Evolutionary conservation across 2,888 invertebrate species (phyloP).

Genomic region (Nomada flava): DNA sequence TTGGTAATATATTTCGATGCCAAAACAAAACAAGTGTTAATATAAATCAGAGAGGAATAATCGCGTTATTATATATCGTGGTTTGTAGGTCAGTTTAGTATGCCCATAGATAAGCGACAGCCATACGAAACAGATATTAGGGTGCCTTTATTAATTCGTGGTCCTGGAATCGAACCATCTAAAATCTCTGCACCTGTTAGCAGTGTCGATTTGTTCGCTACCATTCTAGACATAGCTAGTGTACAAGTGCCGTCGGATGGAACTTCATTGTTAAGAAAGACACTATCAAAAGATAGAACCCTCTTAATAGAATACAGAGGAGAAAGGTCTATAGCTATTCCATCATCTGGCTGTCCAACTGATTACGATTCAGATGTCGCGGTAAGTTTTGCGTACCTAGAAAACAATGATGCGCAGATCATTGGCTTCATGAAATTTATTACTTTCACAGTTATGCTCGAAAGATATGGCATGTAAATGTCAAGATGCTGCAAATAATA

Average conservation of each 20-base stretch:
- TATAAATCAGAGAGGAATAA: constrained; percentile 33
- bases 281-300: constrained; percentile 84
- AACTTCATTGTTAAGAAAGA: constrained; percentile 72
- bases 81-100: constrained; percentile 92
- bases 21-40: neutral
- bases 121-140: constrained; percentile 95
- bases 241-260: constrained; percentile 84
- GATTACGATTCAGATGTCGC: constrained; percentile 86
- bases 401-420: neutral
- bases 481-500: constrained; percentile 93
- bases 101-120: constrained; percentile 95
- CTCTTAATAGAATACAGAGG: constrained; percentile 94
- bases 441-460: constrained; percentile 87
- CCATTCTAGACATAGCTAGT: constrained; percentile 91
- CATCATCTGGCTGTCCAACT: constrained; percentile 88
- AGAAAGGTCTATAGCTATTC: constrained; percentile 87
- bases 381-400: constrained; percentile 83
- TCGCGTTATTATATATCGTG: neutral
- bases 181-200: constrained; percentile 87
- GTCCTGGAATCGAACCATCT: constrained; percentile 88
- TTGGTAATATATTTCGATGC: constrained; percentile 86
- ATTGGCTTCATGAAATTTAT: constrained; percentile 3
- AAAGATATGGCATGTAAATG: constrained; percentile 91
- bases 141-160: constrained; percentile 92
- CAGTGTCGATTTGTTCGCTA: constrained; percentile 94